These are phyloP conservation scores for Euphydryas editha DNA, from an alignment of 2,888 invertebrate species.

Conservation along the genomic window DNA sequence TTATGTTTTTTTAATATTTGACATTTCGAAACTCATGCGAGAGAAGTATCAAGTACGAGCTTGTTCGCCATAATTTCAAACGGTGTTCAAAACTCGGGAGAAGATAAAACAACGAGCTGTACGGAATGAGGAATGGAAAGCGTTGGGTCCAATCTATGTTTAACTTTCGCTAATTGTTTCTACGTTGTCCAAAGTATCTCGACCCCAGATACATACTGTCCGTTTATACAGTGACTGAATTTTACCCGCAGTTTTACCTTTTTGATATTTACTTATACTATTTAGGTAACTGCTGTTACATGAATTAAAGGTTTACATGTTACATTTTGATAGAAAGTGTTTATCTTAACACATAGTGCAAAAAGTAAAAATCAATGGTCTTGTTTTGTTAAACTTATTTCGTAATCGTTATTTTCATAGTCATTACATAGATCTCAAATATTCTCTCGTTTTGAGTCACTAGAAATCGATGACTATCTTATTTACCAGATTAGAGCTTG, in stretches of 20 bases:
- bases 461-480: no score
- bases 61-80: neutral
- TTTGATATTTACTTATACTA: neutral
- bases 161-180: slow-evolving; percentile 77
- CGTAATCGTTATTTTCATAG: no score
- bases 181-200: slow-evolving; percentile 50
- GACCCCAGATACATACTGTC: slow-evolving; percentile 38
- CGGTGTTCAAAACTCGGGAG: neutral
- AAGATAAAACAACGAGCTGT: slow-evolving; percentile 6
- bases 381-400: no score
- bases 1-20: neutral
- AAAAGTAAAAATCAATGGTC: no score
- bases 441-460: no score
- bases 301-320: no score
- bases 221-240: slow-evolving; percentile 4
- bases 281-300: no score
- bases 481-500: no score
- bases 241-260: neutral
- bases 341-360: no score
- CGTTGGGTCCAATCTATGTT: slow-evolving; percentile 56
- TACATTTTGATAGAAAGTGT: no score
- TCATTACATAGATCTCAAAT: no score
- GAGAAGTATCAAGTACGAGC: neutral
- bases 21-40: neutral
- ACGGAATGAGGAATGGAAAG: slow-evolving; percentile 15